These are phyloP conservation scores for Acomys russatus DNA, from an alignment of 2,797 vertebrate species.

Conservation along the genomic window DNA sequence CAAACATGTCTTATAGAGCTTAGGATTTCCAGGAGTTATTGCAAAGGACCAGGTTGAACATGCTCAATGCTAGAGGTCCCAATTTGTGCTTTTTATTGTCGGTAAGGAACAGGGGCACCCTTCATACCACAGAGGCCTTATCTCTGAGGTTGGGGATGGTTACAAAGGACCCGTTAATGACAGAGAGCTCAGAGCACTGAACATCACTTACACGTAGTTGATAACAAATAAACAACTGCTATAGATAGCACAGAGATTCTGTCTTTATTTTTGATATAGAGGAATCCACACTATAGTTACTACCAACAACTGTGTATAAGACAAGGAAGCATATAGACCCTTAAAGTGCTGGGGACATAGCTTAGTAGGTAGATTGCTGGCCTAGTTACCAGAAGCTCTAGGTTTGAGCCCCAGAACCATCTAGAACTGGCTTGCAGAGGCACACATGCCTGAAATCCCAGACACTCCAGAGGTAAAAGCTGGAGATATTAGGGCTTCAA, in stretches of 20 bases:
- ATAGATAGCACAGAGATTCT: neutral
- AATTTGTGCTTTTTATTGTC: neutral
- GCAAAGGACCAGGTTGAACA: constrained; percentile 22
- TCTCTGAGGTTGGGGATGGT: neutral
- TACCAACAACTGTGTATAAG: neutral
- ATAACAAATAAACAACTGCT: constrained; percentile 14
- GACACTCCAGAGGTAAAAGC: neutral
- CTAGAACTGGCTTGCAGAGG: neutral
- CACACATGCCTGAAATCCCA: neutral
- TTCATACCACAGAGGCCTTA: neutral
- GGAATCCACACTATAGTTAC: neutral
- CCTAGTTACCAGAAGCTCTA: neutral
- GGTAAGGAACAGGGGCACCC: neutral
- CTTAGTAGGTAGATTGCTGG: neutral
- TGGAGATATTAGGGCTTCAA: neutral
- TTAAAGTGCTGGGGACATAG: neutral
- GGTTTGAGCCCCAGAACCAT: neutral
- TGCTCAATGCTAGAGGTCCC: neutral
- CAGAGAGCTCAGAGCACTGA: neutral
- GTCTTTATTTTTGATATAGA: neutral
- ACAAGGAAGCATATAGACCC: neutral
- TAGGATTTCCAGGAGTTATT: neutral
- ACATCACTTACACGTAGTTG: neutral
- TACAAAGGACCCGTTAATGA: neutral
- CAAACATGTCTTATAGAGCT: neutral